Base-by-base conservation (phyloP, 2,888 invertebrate species). In the Parnassius orleans region DNA sequence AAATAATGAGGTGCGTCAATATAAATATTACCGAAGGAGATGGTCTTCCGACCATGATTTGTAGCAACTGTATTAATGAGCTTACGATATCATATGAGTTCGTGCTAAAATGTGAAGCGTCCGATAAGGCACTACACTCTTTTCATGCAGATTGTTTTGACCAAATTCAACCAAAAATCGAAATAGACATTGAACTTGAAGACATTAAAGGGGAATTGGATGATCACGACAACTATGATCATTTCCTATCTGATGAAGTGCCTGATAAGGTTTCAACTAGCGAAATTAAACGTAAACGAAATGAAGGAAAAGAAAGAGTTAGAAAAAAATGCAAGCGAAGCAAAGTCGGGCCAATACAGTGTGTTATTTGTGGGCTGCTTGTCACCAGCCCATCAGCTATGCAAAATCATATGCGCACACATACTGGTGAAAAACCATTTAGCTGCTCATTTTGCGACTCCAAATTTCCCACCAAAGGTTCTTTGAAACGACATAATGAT, bases 371-470 rank as follows among this genome's bases (percentile, higher is more conserved):
- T 74, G 86, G 87, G 0, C 70, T 79, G 9, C 69, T 84, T 64
- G 71, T 80, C 0, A 71, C 69, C 1, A 82, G 86, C 62, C 81
- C 71, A 0, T 89, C 90, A 0, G 88, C 89, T 0, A 73, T 90
- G 70, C 81, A 84, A 46, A 79, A 73, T 1, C 91, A 91, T 62
- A 81, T 87, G 80, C 73, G 90, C 1, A 84, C 82, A 0, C 91
- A 91, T 62, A 89, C 90, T 0, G 89, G 88, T 0, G 90, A 91
- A 51, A 87, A 83, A 66, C 91, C 91, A 1, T 91, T 79, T 57
- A 60, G 67, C 0, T 91, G 91, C 65, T 68, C 75, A 1, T 64
- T 69, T 0, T 91, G 91, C 65, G 75, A 78, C 1, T 69, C 77
- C 2, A 71, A 73, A n/a, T 91, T 83, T 57, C 73, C 78, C 12